Percentiles rank a stretch among this genome's conserved stretches.
Conservation (phyloP, 2,797 vertebrate species). For the Echeneis naucrates region DNA sequence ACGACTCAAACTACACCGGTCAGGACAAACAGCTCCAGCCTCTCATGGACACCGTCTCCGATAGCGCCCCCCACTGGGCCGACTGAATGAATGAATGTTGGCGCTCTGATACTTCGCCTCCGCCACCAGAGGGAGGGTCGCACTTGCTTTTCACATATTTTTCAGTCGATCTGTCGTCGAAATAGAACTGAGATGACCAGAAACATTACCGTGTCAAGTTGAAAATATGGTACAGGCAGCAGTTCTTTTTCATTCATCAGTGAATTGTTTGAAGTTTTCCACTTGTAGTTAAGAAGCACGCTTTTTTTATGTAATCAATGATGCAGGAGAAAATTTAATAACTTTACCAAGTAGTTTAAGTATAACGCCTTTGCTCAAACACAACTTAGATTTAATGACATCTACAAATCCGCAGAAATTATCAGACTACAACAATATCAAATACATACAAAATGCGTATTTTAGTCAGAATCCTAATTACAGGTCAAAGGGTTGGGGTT, state of each 20-base stretch:
- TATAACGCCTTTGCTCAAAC: neutral
- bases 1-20: constrained; percentile 35
- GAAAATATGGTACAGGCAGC: no score
- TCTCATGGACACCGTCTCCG: accelerated
- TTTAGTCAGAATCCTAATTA: neutral
- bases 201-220: no score
- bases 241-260: no score
- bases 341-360: no score
- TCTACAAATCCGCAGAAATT: neutral
- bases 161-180: no score
- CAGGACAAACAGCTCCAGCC: neutral
- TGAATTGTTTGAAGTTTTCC: no score
- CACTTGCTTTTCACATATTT: neutral
- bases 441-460: neutral
- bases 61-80: constrained; percentile 61
- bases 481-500: neutral
- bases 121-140: constrained; percentile 57
- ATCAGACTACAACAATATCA: no score
- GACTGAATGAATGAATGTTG: constrained; percentile 24
- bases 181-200: no score
- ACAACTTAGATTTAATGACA: neutral
- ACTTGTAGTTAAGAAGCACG: neutral
- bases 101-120: accelerated
- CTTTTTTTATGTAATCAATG: neutral
- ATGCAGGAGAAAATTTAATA: neutral